Base-by-base conservation (phyloP, 2,797 vertebrate genomes). In the Scyliorhinus canicula region DNA sequence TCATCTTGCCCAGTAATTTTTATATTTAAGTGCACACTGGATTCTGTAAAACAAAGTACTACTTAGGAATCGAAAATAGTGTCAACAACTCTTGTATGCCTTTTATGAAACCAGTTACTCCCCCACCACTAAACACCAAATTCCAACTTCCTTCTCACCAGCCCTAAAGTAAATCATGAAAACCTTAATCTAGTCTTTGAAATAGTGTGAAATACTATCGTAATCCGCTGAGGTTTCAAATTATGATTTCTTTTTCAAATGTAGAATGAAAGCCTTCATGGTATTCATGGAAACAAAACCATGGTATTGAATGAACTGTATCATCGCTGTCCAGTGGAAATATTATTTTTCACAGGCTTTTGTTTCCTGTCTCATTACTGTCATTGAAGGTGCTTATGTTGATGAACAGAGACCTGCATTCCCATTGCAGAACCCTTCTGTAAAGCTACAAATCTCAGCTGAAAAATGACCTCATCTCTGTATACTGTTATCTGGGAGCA, bases 341-440 rank as follows among this genome's bases (percentile, higher is more conserved):
- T 94, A 94, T 94, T 94, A 71, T 69, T 94, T 94, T 94, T 74
- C 93, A 94, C 93, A 52, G 40, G 47, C 67, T 94, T 93, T 94
- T 94, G 67, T 94, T 94, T 69, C 28, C 65, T 31, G 31, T n/a
- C 67, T 52, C 93, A 94, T 94, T 94, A 50, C 47, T 94, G 93
- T 71, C 65, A 69, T 14, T 93, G 93, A 35, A 93, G 65, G 63
- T 50, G 93, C 44, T 93, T 71, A 71, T 28, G 65, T 94, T 74
- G 44, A 67, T 94, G 93, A 94, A 67, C 93, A 31, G 93, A 94
- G 40, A 94, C 16, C 44, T 52, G 67, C 31, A 28, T 74, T 94
- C 50, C 93, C 93, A 94, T n/a, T 47, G 47, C 93, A 71, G 31
- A 69, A 35, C 31, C 44, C 65, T 69, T 74, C 47, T 63, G 60